Percentiles rank a stretch among this genome's conserved stretches.
phyloP scores from a whole-genome alignment of 2,113 vertebrate species.

The Gadus macrocephalus region DNA sequence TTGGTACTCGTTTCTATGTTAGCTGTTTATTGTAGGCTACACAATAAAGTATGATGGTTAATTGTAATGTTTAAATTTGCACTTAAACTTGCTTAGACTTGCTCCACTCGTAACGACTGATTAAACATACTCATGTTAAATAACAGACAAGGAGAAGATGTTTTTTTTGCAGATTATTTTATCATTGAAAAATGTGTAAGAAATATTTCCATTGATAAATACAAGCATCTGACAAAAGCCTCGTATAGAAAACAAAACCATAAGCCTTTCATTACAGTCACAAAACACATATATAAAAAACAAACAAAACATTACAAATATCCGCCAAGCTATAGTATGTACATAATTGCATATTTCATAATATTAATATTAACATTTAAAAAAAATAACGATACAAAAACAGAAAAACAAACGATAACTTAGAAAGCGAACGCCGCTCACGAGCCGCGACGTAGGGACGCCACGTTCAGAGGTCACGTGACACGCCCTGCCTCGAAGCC shows the following conservation, averaged over 20 bases:
- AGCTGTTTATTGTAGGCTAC: too few relatives aligned
- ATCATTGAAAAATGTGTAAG: constrained; percentile 72
- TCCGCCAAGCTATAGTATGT: constrained; percentile 46
- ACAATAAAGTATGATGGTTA: not conserved
- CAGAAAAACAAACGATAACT: constrained; percentile 47
- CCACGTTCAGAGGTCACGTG: too few relatives aligned
- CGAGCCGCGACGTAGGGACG: not conserved
- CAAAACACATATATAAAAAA: constrained; percentile 53
- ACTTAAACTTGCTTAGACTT: not conserved
- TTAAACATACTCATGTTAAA: not conserved
- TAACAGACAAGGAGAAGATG: constrained; percentile 5
- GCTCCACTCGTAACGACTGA: not conserved
- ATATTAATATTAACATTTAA: constrained; percentile 58
- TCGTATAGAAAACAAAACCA: constrained; percentile 52
- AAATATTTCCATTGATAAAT: constrained; percentile 72
- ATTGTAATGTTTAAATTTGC: not conserved
- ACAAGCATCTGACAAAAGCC: constrained; percentile 71
- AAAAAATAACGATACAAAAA: constrained; percentile 27
- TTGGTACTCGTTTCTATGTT: too few relatives aligned
- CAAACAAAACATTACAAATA: constrained; percentile 43
- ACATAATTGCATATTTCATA: constrained; percentile 72
- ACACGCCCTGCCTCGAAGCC: too few relatives aligned
- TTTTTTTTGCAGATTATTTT: constrained; percentile 57
- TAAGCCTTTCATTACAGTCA: constrained; percentile 44
- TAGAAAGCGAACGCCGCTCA: constrained; percentile 29